Evolutionary conservation across 2,797 vertebrate genomes (phyloP).

Genomic region (Protosalanx chinensis): DNA sequence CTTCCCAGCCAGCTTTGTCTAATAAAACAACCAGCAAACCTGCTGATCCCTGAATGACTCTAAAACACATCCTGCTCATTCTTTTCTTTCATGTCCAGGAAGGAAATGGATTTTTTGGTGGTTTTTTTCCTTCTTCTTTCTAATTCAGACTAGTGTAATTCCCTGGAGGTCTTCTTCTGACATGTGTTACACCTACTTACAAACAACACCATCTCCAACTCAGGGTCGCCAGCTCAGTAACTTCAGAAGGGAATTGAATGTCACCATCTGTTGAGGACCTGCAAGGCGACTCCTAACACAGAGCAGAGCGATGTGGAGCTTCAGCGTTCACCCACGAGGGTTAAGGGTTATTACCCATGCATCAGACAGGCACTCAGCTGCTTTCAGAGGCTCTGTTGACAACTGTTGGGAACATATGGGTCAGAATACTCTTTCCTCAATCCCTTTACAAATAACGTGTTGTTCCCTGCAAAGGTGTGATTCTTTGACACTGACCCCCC

Average conservation of each 20-base stretch:
- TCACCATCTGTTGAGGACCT: slow-evolving; percentile 69
- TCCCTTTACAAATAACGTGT: slow-evolving; percentile 35
- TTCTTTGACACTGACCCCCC: background rate
- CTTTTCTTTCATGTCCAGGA: background rate
- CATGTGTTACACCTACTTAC: slow-evolving; percentile 54
- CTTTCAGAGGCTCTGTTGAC: slow-evolving; percentile 50
- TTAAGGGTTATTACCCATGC: slow-evolving; percentile 61
- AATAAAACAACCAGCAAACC: background rate
- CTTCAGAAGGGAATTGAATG: slow-evolving; percentile 65
- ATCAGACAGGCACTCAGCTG: slow-evolving; percentile 61
- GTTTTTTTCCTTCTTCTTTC: too few relatives aligned
- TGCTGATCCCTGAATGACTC: background rate
- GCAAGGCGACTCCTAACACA: slow-evolving; percentile 55
- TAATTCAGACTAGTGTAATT: slow-evolving; percentile 8
- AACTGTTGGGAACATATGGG: slow-evolving; percentile 37
- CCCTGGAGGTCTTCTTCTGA: slow-evolving; percentile 35
- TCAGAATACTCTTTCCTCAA: slow-evolving; percentile 46
- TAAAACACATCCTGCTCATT: slow-evolving; percentile 1
- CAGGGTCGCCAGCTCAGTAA: slow-evolving; percentile 39
- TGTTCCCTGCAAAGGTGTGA: background rate
- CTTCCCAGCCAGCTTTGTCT: background rate
- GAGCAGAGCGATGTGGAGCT: slow-evolving; percentile 27
- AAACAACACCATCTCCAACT: slow-evolving; percentile 55
- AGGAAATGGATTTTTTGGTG: slow-evolving; percentile 18
- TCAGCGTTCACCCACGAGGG: slow-evolving; percentile 38